Base-by-base conservation (phyloP, 2,113 vertebrate species). In the Sprattus sprattus region DNA sequence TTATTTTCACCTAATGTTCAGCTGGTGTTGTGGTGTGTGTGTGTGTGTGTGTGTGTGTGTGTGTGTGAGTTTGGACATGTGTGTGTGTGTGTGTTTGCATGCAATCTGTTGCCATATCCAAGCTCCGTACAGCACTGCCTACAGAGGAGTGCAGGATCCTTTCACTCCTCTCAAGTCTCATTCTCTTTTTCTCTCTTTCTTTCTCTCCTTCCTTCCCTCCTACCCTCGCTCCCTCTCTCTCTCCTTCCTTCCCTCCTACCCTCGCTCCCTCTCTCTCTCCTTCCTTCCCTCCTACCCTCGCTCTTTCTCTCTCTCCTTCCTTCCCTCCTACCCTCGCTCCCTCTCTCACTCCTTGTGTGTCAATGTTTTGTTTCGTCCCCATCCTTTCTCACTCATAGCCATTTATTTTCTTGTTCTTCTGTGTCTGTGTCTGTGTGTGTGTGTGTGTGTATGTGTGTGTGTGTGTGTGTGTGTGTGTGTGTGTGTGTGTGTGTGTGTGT, bases 111-210 rank as follows among this genome's bases (percentile, higher is more conserved):
- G 10, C 46, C 46, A 6, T 47, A 8, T 47, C 3, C 4, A 47
- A 1, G 46, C 46, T 47, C 4, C 6, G 0, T 47, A 47, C 46
- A 47, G 46, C 10, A 47, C 2, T 47, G 46, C 46, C 6, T 47
- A 5, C 46, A 47, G 46, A 8, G 46, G 10, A 47, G 0, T 47
- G 46, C 46, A 47, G 46, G 10, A 47, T 10, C 46, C 46, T n/a
- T 20, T n/a, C 20, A 6, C 20, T 64, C 45, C 57, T 84, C 67
- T 87, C n/a, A n/a, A 52, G 11, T 52, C 39, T 83, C n/a, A 39
- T 84, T 13, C 16, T 9, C n/a, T 28, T 44, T 46, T 39, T 83
- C 16, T 84, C 3, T 2, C 52, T 45, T 50, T n/a, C 86, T 86
- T 22, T 44, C 44, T 82, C 52, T 85, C 39, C 39, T 39, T 39